phyloP scores from a whole-genome alignment of 2,113 vertebrate species.

The Eubucco bourcierii region DNA sequence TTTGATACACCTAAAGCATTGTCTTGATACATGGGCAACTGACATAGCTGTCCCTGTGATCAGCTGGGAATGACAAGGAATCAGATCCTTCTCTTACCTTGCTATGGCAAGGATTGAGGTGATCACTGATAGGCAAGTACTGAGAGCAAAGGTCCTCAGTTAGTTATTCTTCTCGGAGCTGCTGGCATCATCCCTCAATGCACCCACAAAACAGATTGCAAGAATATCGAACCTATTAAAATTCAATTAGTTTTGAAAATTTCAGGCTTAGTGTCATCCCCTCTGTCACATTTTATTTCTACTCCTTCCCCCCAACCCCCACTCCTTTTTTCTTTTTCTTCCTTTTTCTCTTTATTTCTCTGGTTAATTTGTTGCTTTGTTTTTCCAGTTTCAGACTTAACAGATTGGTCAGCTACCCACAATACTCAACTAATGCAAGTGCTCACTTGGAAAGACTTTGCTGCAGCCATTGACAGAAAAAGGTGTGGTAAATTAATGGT shows the following conservation, averaged over 20 bases:
- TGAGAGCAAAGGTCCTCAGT: not conserved
- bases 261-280: accelerated
- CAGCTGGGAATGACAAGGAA: not conserved
- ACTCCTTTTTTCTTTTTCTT: too few relatives aligned
- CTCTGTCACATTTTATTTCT: not conserved
- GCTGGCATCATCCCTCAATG: not conserved
- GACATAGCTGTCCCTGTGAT: not conserved
- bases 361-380: not conserved
- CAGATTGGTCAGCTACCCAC: not conserved
- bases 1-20: not conserved
- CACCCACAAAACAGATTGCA: not conserved
- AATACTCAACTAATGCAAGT: not conserved
- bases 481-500: not conserved
- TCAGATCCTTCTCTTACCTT: not conserved
- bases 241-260: not conserved
- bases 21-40: not conserved
- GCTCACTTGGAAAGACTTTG: not conserved
- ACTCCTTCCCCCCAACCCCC: not conserved
- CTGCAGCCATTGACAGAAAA: not conserved
- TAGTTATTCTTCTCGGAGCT: not conserved
- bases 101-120: not conserved
- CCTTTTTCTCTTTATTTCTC: not conserved
- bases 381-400: not conserved
- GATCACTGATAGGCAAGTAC: not conserved
- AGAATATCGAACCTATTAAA: not conserved